Conservation (phyloP, 2,797 vertebrate genomes). For the Melanotaenia pygmaea region DNA sequence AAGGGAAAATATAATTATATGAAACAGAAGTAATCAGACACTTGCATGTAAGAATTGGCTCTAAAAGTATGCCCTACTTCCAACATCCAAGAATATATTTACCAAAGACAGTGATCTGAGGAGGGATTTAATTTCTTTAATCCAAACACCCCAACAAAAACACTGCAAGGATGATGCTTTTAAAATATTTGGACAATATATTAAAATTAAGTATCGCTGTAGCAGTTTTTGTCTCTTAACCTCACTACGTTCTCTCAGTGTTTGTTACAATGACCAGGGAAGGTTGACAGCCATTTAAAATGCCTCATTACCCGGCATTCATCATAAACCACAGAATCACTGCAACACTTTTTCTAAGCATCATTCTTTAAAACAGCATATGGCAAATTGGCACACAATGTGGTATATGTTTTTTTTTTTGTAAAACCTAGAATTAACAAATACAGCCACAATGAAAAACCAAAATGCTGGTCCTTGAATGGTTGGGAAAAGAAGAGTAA, state of each 20-base stretch:
- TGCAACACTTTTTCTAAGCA: not conserved
- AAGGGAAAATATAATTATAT: no score
- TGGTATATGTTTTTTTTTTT: not conserved
- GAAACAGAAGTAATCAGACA: no score
- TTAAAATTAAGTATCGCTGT: slow-evolving; percentile 6
- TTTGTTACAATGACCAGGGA: not conserved
- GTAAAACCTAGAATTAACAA: slow-evolving; percentile 6
- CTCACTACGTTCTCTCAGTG: not conserved
- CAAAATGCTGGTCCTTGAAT: not conserved
- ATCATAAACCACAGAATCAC: not conserved
- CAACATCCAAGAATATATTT: slow-evolving; percentile 17
- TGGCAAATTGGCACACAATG: slow-evolving; percentile 36
- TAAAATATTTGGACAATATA: slow-evolving; percentile 1
- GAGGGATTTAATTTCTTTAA: not conserved
- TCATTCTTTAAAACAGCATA: slow-evolving; percentile 29
- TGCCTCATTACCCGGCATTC: not conserved
- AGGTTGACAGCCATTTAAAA: not conserved
- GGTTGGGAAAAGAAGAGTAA: not conserved
- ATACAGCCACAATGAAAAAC: not conserved
- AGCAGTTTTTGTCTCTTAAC: not conserved
- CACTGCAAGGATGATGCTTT: not conserved
- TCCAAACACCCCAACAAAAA: slow-evolving; percentile 4
- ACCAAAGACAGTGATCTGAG: slow-evolving; percentile 29
- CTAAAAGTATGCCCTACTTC: not conserved
- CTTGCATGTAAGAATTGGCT: not conserved